Evolutionary conservation across 2,888 invertebrate species (phyloP), one percentile per base, ranked within the genome.

Genomic region (Chaetoderma sp.): DNA sequence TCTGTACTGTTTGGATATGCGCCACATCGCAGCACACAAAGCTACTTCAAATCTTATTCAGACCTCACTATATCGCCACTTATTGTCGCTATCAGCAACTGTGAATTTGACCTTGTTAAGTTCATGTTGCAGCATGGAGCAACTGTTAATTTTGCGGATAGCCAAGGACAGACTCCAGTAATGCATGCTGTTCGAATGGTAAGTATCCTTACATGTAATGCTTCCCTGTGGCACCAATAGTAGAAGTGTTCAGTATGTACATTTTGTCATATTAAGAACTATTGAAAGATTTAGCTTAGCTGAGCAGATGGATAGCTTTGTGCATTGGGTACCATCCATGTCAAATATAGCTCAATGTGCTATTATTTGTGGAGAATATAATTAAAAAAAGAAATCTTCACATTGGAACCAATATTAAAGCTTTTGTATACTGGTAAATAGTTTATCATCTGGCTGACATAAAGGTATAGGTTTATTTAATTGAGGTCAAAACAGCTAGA

Each of bases 111-210:
- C 30, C 70, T 86, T 33, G 81, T 78, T 2, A 78, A 80, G 68
- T 80, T 79, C 62, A 73, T 88, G 47, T 75, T 88, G 30, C 70
- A 79, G 63, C 72, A 78, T 57, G 82, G 84, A 28, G 87, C 87
- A 13, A 80, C 81, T 27, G 76, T 84, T 2, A 86, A 87, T 71
- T 78, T 83, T 67, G 69, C 83, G 10, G 87, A 87, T 73, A 80
- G 78, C 55, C 65, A 77, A 23, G 82, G 83, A 8, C 66, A 80
- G n/a, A 86, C 86, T 16, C 86, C 87, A 13, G 70, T 88, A 36
- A 87, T 87, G 86, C 83, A 87, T 76, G 87, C 87, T 49, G 85
- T 86, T 13, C 77, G 77, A 72, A 73, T 81, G 80, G 87, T 86
- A 75, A 68, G 78, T 60, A 10, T 4, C 13, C 21, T 58, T 44